Evolutionary conservation across 1,140 invertebrate genomes (phyloP), one percentile per base, ranked within the genome.

Genomic region (Araneus ventricosus): DNA sequence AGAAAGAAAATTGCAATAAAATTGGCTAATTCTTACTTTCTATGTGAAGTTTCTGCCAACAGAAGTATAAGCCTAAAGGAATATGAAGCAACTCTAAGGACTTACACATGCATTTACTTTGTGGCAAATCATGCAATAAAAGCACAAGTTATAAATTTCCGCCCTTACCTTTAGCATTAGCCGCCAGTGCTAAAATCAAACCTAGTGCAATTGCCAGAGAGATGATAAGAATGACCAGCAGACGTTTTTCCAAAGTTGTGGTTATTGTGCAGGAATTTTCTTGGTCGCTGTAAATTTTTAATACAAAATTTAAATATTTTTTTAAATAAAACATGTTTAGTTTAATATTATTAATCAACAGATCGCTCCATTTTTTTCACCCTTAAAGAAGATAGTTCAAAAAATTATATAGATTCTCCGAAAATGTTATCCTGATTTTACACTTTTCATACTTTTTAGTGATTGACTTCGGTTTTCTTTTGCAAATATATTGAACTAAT

Each of bases 11-110:
- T 17, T 52, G 3, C 17, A 37, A 34, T 22, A 37, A 37, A 75
- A 37, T 34, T 37, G 17, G 37, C 4, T 34, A 24, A 75, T 37
- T 37, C 27, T 75, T 75, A 34, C 30, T 75, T 75, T 75, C 70
- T 1, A 5, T 22, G 4, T 34, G 27, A 37, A 20, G 4, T 75
- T 34, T 75, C 70, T 75, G 70, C 70, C 70, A 75, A 75, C 70
- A 75, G 70, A 34, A 75, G 70, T 75, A 75, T 37, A 75, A 75
- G 70, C 70, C 70, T 75, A 75, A 20, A 75, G 63, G 30, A 75
- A 75, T 34, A 75, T 30, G 4, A 75, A 70, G 4, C 10, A 70
- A 2, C 67, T 27, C 27, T 70, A 30, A 75, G 30, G 4, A 75
- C 34, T 75, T 20, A 75, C 30, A 30, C 14, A 30, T 17, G 17